Conservation (phyloP, 2,113 vertebrate species). For the Manacus vitellinus region DNA sequence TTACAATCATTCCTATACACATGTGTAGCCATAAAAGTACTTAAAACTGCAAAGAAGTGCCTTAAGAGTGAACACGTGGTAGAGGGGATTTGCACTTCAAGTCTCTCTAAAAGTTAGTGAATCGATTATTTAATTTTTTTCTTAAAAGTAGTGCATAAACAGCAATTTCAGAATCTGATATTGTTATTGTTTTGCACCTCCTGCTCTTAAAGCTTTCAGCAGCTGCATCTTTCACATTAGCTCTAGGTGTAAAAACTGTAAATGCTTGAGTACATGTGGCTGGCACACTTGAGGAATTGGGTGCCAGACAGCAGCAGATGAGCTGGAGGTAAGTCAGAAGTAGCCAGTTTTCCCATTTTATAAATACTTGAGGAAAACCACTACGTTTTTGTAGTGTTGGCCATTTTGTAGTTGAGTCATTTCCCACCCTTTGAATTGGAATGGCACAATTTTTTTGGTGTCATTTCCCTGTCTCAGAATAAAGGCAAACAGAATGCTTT, state of each 20-base stretch:
- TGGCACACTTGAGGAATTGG: background rate
- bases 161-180: background rate
- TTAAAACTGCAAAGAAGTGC: background rate
- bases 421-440: background rate
- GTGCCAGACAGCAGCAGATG: background rate
- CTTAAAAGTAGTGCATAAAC: background rate
- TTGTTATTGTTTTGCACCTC: background rate
- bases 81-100: background rate
- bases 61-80: background rate
- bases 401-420: background rate
- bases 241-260: background rate
- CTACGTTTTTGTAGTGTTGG: background rate
- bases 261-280: background rate
- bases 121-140: background rate
- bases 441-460: background rate
- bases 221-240: background rate
- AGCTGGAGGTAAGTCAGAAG: background rate
- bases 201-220: constrained; percentile 15
- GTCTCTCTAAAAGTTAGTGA: background rate
- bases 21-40: background rate
- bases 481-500: background rate
- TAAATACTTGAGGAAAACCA: background rate
- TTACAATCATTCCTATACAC: background rate
- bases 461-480: background rate
- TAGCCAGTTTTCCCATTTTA: background rate